Evolutionary conservation across 1,140 invertebrate species (phyloP).

Genomic region (Drosophila fuyamai): DNA sequence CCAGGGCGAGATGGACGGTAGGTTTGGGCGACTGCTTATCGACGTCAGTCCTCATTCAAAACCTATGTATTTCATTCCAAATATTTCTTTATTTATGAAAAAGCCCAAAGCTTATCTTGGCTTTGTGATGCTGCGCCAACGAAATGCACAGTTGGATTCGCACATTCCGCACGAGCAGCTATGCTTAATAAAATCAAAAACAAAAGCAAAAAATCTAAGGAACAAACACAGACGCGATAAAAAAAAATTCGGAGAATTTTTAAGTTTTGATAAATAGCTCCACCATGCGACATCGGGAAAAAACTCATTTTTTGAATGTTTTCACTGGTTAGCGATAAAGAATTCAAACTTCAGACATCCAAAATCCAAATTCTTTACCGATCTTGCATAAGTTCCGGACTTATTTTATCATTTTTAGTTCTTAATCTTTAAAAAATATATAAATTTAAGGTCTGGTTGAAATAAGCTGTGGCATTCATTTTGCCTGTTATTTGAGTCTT

Average conservation of each 20-base stretch:
- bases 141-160: conserved; percentile 22
- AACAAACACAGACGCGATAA: conserved; percentile 14
- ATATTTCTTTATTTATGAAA: not conserved
- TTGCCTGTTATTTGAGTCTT: no score
- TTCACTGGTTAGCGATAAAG: no score
- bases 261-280: conserved; percentile 16
- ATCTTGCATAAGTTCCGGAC: no score
- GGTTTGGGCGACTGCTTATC: no score
- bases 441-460: no score
- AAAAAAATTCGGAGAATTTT: conserved; percentile 10
- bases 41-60: not conserved
- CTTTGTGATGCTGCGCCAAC: not conserved
- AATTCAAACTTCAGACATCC: no score
- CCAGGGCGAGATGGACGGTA: not conserved
- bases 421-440: no score
- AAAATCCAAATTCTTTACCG: no score
- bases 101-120: not conserved
- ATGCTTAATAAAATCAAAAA: conserved; percentile 7
- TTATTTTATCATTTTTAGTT: no score
- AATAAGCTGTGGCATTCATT: no score
- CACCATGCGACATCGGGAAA: not conserved
- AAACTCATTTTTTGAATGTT: not conserved
- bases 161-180: conserved; percentile 2
- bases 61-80: not conserved
- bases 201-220: not conserved